Evolutionary conservation across 2,888 invertebrate genomes (phyloP).

Genomic region (Sinentomon sp.): DNA sequence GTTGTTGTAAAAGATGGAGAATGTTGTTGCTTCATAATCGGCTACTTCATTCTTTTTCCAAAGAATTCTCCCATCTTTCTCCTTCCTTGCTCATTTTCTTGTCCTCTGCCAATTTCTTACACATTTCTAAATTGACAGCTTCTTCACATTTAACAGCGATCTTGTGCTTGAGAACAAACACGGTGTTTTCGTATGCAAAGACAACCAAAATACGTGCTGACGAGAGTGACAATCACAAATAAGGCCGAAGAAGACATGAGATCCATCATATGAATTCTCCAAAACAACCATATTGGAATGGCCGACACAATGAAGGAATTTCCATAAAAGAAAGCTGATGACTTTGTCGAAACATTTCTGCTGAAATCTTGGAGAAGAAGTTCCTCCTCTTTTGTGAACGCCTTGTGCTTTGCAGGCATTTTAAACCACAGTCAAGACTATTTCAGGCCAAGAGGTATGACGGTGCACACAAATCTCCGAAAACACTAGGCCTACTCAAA

Average conservation of each 20-base stretch:
- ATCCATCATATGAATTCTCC: constrained; percentile 93
- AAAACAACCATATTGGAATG: constrained; percentile 94
- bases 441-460: too few relatives aligned
- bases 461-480: too few relatives aligned
- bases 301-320: constrained; percentile 96
- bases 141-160: constrained; percentile 69
- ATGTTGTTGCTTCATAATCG: constrained; percentile 95
- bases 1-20: constrained; percentile 97
- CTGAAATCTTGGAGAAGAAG: constrained; percentile 86
- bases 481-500: too few relatives aligned
- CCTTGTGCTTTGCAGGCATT: constrained; percentile 14
- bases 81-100: constrained; percentile 94
- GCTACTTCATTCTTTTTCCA: constrained; percentile 99
- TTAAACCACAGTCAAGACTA: not conserved
- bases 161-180: constrained; percentile 91
- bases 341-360: constrained; percentile 88
- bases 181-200: constrained; percentile 88
- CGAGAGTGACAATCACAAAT: constrained; percentile 55
- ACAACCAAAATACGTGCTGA: constrained; percentile 79
- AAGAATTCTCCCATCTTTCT: constrained; percentile 90
- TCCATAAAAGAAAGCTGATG: constrained; percentile 88
- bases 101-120: constrained; percentile 57
- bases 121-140: constrained; percentile 63
- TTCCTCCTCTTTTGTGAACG: constrained; percentile 91
- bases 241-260: constrained; percentile 56